These are phyloP conservation scores for Cyclargus thomasi DNA, from an alignment of 1,140 invertebrate species.

Conservation along the genomic window DNA sequence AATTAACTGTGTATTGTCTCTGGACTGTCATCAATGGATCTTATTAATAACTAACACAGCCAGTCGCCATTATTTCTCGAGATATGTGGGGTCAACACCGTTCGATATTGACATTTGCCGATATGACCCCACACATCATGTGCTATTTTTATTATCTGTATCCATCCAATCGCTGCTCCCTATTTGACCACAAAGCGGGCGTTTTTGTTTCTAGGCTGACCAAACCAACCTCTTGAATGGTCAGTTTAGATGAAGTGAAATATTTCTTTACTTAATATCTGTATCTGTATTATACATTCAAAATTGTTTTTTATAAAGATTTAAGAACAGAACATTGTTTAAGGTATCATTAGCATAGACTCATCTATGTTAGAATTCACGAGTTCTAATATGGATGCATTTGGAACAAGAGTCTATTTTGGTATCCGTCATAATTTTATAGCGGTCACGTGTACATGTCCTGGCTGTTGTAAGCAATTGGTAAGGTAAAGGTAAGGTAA, in stretches of 20 bases:
- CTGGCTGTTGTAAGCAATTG: background rate
- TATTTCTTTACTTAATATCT: no score
- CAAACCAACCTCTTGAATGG: no score
- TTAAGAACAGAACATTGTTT: no score
- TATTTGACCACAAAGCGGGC: no score
- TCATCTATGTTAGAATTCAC: background rate
- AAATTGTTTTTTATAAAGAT: no score
- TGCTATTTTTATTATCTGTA: background rate
- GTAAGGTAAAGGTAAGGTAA: no score
- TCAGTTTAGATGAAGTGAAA: no score
- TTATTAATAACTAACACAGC: background rate
- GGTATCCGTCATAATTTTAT: background rate
- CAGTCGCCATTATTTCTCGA: background rate
- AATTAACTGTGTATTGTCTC: no score
- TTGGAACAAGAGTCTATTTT: background rate
- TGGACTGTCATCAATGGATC: background rate
- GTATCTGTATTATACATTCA: no score
- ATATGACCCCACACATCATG: background rate
- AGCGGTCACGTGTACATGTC: slow-evolving; percentile 7
- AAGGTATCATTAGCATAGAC: background rate
- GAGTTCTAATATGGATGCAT: background rate
- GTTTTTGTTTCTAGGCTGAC: no score
- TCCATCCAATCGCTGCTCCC: background rate
- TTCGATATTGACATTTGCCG: slow-evolving; percentile 1
- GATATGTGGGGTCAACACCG: background rate